Evolutionary conservation across 2,797 vertebrate genomes (phyloP), one percentile per base, ranked within the genome.

Genomic region (Orestias chungarensis): DNA sequence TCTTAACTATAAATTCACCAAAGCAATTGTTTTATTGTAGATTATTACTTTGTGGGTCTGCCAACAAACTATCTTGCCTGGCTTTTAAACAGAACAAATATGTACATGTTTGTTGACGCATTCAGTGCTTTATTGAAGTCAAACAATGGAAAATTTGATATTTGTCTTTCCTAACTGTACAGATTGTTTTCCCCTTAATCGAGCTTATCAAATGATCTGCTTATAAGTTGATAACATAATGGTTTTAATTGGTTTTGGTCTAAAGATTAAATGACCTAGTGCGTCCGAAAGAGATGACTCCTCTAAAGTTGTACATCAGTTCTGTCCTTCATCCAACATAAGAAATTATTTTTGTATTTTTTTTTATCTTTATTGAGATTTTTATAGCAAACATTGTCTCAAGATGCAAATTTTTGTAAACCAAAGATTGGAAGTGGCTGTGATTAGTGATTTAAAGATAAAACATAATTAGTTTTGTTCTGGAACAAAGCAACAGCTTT

Each of bases 101-200:
- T 46, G 67, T 59, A 31, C 55, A 68, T 82, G 81, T 86, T 89
- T 85, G 72, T 64, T 77, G 29, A 81, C 0, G 38, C 27, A 40
- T 29, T 52, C 1, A 6, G 31, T 73, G 46, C 57, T 64, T 79
- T 82, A 70, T 76, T 81, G 43, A 81, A 74, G 64, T 75, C 62
- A 77, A 76, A 75, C 76, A 68, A 70, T 62, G 38, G 20, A n/a
- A 67, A 79, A 68, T 9, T 10, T 17, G 2, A 33, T 55, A 73
- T 84, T 82, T 76, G 72, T 75, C 40, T 74, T 57, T 12, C 27
- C 27, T n/a, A 61, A 57, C 59, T 35, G 12, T 73, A 74, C 61
- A 71, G 14, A 3, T 6, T 59, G 17, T 59, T 59, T 35, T 18
- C 54, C 27, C 31, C 3, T 57, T n/a, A n/a, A n/a, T n/a, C n/a